Base-by-base conservation (phyloP, 2,888 invertebrate species). In the Scaptomyza caliginosa region DNA sequence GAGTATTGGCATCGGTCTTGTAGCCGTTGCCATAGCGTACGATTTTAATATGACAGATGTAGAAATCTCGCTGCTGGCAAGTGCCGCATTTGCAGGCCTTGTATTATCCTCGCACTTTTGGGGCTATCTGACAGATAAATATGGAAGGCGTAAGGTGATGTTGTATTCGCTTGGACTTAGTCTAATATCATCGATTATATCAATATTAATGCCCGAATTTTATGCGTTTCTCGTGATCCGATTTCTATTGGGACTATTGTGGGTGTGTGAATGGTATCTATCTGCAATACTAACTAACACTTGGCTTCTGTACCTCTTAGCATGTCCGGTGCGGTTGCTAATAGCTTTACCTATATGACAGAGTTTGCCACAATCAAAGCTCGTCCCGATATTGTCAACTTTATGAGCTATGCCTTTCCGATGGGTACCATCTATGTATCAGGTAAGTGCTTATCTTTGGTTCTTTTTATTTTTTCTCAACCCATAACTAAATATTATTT, bases 331-430 rank as follows among this genome's bases (percentile, higher is more conserved):
- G 16, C 57, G 3, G 28, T 21, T 4, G 43, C 51, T 1, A 34
- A n/a, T 4, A n/a, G 13, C 0, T 2, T 72, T 2, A 64, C 78
- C 1, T 80, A 74, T 19, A 4, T 80, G n/a, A 30, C 66, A 16
- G 80, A 80, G 36, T 67, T 48, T 3, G 48, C 62, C 0, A 55
- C 10, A 5, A 5, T 40, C 0, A 16, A n/a, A 3, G 1, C 40
- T 10, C 78, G 78, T 1, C 38, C 82, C 2, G 28, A 7, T 1
- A 40, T 74, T 6, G 26, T 71, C 0, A 78, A 42, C 19, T 19
- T 21, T 8, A 6, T 52, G 8, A 56, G 40, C 45, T 76, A 57
- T 36, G 30, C 48, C 4, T 10, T 46, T 8, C 67, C 51, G 0
- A 0, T 60, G 0, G 57, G 67, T 1, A 2, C 34, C 2, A 64